Percentiles rank a stretch among this genome's conserved stretches.
These are phyloP conservation scores for Thymallus thymallus DNA, from an alignment of 2,113 vertebrate genomes.

Conservation along the genomic window DNA sequence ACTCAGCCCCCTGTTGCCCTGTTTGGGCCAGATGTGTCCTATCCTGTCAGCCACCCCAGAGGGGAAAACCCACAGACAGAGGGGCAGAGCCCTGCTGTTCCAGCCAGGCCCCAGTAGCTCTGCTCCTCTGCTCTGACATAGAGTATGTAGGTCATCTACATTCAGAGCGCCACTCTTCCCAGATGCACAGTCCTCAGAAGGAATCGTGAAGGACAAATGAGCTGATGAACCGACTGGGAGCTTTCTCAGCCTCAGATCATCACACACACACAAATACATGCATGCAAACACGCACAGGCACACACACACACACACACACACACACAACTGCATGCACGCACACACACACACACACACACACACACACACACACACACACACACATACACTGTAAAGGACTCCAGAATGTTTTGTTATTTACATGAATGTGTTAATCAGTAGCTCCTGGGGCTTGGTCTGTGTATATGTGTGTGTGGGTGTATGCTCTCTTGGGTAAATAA, in stretches of 20 bases:
- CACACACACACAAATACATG: slow-evolving; percentile 1
- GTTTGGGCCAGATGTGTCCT: slow-evolving; percentile 31
- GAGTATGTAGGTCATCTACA: slow-evolving; percentile 73
- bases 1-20: slow-evolving; percentile 9
- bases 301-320: not conserved
- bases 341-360: too few species aligned
- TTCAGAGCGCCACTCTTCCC: not conserved
- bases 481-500: too few species aligned
- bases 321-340: too few species aligned
- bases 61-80: slow-evolving; percentile 16
- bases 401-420: slow-evolving; percentile 5
- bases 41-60: slow-evolving; percentile 20
- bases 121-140: slow-evolving; percentile 66
- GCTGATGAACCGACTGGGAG: slow-evolving; percentile 48
- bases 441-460: not conserved
- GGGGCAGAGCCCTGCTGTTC: not conserved
- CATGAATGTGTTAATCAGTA: slow-evolving; percentile 11
- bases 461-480: too few species aligned
- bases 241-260: slow-evolving; percentile 59
- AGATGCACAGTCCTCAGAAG: slow-evolving; percentile 4
- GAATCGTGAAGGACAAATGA: slow-evolving; percentile 73
- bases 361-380: too few species aligned
- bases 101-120: slow-evolving; percentile 19
- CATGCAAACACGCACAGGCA: slow-evolving; percentile 4
- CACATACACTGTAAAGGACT: not conserved